phyloP scores from a whole-genome alignment of 2,888 invertebrate genomes.

The Tipula vernalis region DNA sequence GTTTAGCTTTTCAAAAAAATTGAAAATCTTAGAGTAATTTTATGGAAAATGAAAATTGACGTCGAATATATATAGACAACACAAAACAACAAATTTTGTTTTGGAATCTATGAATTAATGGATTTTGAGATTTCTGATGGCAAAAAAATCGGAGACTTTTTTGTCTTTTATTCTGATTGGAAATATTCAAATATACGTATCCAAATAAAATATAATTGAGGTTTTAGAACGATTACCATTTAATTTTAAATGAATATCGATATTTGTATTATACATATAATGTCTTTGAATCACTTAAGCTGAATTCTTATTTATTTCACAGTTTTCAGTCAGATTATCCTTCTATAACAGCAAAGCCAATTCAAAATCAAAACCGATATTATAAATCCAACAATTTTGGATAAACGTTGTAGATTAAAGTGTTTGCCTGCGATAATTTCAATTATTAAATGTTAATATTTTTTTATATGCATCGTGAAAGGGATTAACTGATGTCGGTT shows the following conservation, averaged over 20 bases:
- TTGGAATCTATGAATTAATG: neutral
- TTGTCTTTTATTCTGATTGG: neutral
- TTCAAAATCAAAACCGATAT: too few species aligned
- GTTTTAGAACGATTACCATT: neutral
- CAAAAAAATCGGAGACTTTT: neutral
- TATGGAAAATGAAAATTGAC: neutral
- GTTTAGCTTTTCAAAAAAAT: neutral
- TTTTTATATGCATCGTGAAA: too few species aligned
- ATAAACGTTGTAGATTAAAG: too few species aligned
- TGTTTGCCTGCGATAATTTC: too few species aligned
- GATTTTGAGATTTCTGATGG: neutral
- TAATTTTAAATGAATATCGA: neutral
- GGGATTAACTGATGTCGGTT: too few species aligned
- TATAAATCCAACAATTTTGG: too few species aligned
- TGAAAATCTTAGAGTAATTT: neutral
- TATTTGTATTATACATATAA: neutral
- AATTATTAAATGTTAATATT: too few species aligned
- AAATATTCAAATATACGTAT: neutral
- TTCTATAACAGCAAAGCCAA: too few species aligned
- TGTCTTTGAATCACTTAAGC: slow-evolving; percentile 4
- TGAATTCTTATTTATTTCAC: neutral
- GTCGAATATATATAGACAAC: neutral
- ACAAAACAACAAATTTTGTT: neutral
- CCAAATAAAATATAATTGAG: neutral
- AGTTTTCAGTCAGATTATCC: too few species aligned